phyloP scores from a whole-genome alignment of 2,797 vertebrate genomes.

The Characodon lateralis region DNA sequence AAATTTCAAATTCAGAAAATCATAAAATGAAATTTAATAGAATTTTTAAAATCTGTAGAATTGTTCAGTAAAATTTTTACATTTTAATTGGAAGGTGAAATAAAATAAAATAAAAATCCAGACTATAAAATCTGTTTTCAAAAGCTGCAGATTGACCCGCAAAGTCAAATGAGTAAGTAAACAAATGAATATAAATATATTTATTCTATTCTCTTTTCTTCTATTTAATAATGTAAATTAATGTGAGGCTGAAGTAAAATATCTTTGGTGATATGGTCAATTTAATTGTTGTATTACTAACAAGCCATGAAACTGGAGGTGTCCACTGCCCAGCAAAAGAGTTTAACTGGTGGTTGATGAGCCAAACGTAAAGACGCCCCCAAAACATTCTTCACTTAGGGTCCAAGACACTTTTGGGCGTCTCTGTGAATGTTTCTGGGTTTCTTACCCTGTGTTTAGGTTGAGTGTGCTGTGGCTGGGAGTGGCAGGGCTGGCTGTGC shows the following conservation, averaged over 20 bases:
- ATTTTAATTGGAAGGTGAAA: background rate
- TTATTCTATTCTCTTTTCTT: background rate
- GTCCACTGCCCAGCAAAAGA: too few species aligned
- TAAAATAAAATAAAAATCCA: background rate
- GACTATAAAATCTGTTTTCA: background rate
- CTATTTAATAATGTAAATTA: too few species aligned
- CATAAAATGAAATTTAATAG: background rate
- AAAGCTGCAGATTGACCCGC: background rate
- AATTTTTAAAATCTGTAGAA: background rate
- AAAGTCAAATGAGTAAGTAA: background rate
- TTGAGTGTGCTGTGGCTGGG: constrained; percentile 87
- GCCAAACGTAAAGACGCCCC: too few species aligned
- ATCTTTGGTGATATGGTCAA: too few species aligned
- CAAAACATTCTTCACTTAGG: background rate
- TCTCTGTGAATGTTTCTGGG: background rate
- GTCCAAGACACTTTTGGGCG: background rate
- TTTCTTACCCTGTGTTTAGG: constrained; percentile 89
- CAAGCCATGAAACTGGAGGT: too few species aligned
- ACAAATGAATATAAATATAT: background rate
- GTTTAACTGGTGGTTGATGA: too few species aligned
- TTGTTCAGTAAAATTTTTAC: background rate
- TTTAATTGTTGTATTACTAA: too few species aligned
- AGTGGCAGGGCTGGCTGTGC: constrained; percentile 86
- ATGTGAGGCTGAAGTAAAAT: background rate
- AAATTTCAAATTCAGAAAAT: too few species aligned